These are phyloP conservation scores for Hexactinellida sp. DNA, from an alignment of 37 sponge, comb jelly and placozoan species.

Conservation along the genomic window DNA sequence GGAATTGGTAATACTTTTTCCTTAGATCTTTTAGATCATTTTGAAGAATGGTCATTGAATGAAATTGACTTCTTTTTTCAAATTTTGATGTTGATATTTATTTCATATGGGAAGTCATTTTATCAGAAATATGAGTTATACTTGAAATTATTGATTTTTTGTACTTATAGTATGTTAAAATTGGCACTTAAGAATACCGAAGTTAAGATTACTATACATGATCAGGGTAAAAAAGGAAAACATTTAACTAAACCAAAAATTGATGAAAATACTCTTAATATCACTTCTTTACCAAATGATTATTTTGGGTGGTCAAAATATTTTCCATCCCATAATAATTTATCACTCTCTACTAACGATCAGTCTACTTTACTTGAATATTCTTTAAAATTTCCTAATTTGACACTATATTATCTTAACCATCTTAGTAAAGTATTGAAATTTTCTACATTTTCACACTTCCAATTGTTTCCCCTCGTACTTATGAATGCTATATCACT, in stretches of 20 bases:
- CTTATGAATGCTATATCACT: not conserved
- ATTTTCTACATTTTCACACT: not conserved
- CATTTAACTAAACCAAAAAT: not conserved
- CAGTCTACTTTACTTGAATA: not conserved
- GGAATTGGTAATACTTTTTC: no score
- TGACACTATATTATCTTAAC: not conserved
- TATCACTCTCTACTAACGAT: not conserved
- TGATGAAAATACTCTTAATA: no score
- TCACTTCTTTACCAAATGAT: not conserved
- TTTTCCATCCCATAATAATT: not conserved
- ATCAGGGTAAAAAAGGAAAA: not conserved
- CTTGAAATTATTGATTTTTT: not conserved
- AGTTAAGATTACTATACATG: not conserved
- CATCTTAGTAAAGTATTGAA: not conserved
- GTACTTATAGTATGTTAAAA: not conserved
- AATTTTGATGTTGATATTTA: not conserved
- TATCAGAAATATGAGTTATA: not conserved
- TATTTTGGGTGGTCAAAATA: not conserved
- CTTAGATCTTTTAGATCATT: no score
- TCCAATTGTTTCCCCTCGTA: not conserved
- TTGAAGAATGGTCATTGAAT: not conserved
- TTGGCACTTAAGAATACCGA: not conserved
- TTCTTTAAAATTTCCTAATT: not conserved
- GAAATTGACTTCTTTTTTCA: not conserved
- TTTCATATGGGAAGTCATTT: not conserved